A percentile compares a stretch with the other conserved stretches of the same genome.
These are phyloP conservation scores for Asobara japonica DNA, from an alignment of 1,140 invertebrate genomes.

Conservation along the genomic window DNA sequence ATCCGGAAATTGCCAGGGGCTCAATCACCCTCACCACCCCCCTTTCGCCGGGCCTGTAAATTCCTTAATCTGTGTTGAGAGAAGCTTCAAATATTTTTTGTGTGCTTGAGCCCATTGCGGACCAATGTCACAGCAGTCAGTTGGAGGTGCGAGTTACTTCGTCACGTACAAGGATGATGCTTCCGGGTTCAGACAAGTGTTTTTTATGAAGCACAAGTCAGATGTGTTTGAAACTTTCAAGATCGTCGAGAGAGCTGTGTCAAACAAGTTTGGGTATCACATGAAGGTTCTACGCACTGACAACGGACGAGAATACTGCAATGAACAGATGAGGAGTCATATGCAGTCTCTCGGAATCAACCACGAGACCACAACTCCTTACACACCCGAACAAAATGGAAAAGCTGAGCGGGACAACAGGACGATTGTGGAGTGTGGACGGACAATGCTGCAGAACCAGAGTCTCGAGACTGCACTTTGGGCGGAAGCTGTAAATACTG, in stretches of 20 bases:
- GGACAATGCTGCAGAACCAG: too few relatives aligned
- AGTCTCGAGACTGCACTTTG: too few relatives aligned
- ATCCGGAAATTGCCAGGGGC: too few relatives aligned
- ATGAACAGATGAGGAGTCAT: too few relatives aligned
- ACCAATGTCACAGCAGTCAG: slow-evolving; percentile 16
- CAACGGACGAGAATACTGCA: slow-evolving; percentile 61
- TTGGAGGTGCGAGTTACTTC: slow-evolving; percentile 30
- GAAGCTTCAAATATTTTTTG: too few relatives aligned
- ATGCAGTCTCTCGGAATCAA: too few relatives aligned
- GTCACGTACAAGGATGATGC: slow-evolving; percentile 32
- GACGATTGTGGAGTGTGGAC: slow-evolving; percentile 60
- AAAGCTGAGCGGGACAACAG: slow-evolving; percentile 58
- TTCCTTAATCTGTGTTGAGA: too few relatives aligned
- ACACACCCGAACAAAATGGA: slow-evolving; percentile 66
- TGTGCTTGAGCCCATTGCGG: slow-evolving; percentile 36
- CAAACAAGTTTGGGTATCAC: too few relatives aligned
- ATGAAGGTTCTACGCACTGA: slow-evolving; percentile 58
- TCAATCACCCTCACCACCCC: too few relatives aligned
- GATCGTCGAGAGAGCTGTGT: too few relatives aligned
- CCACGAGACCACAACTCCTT: slow-evolving; percentile 56
- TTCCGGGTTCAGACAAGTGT: slow-evolving; percentile 22
- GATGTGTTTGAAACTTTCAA: slow-evolving; percentile 41
- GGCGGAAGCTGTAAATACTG: slow-evolving; percentile 58
- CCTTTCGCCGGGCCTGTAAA: too few relatives aligned
- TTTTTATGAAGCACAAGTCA: slow-evolving; percentile 38